These are phyloP conservation scores for Paramacrobiotus metropolitanus DNA, from an alignment of 1,140 invertebrate species.

Conservation along the genomic window DNA sequence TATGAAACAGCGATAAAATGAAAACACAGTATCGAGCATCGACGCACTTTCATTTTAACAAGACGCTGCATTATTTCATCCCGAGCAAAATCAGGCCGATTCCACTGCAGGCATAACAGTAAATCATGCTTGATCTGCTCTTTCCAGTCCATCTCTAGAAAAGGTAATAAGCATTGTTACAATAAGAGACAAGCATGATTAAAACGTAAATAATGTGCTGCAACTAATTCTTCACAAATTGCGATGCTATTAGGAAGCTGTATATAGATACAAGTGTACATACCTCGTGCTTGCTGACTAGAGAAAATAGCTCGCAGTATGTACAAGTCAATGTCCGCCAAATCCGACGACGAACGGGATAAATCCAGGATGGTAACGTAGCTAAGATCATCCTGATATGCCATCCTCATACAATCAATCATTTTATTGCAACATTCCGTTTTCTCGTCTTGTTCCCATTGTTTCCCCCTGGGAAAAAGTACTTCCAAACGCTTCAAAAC, in stretches of 20 bases:
- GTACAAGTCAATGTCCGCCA: not conserved
- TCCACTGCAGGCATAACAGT: not conserved
- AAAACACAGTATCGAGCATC: too few species aligned
- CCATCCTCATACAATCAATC: not conserved
- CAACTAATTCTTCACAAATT: too few species aligned
- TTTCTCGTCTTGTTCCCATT: not conserved
- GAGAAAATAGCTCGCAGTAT: not conserved
- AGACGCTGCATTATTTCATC: not conserved
- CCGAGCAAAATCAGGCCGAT: constrained; percentile 1
- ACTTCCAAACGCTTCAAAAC: not conserved
- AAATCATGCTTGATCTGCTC: not conserved
- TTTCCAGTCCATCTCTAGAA: not conserved
- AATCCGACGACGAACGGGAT: not conserved
- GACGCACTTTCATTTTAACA: not conserved
- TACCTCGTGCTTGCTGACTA: not conserved
- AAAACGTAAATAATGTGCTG: too few species aligned
- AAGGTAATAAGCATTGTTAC: not conserved
- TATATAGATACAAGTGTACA: not conserved
- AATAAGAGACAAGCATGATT: too few species aligned
- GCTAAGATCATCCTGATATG: constrained; percentile 17
- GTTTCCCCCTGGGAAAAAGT: not conserved
- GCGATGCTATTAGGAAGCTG: not conserved
- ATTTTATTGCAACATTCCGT: not conserved
- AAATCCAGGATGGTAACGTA: constrained; percentile 22
- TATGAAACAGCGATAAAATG: too few species aligned